These are phyloP conservation scores for Tetraodon nigroviridis DNA, from an alignment of 2,113 vertebrate species.

Conservation along the genomic window DNA sequence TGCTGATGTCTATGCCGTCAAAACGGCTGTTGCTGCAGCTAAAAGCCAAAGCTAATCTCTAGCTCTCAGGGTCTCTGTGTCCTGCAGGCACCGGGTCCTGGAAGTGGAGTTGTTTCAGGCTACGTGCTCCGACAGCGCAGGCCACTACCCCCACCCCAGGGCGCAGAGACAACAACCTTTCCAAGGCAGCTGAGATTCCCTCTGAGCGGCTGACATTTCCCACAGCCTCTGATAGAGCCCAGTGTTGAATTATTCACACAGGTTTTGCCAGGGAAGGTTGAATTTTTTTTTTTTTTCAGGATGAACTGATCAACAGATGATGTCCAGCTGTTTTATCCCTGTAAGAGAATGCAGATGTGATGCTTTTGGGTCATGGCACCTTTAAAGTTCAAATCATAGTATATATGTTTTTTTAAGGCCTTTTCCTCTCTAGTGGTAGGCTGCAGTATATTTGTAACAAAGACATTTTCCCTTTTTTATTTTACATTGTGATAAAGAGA, in stretches of 20 bases:
- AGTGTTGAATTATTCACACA: constrained; percentile 70
- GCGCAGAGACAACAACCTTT: constrained; percentile 51
- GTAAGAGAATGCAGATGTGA: constrained; percentile 46
- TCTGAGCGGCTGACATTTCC: constrained; percentile 68
- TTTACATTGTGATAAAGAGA: no score
- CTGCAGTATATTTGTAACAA: no score
- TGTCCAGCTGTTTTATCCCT: constrained; percentile 49
- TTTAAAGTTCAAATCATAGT: constrained; percentile 43
- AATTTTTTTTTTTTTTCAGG: constrained; percentile 49
- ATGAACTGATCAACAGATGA: constrained; percentile 45
- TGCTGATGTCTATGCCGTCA: background rate
- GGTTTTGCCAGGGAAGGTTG: constrained; percentile 57
- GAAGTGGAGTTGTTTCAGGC: constrained; percentile 35
- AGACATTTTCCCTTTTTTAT: no score
- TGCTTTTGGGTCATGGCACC: constrained; percentile 34
- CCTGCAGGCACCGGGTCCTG: constrained; percentile 30
- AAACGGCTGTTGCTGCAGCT: background rate
- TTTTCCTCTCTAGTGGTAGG: no score
- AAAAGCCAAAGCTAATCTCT: constrained; percentile 11
- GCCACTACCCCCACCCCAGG: constrained; percentile 50
- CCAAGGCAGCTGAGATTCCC: constrained; percentile 51
- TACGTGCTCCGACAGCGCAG: constrained; percentile 15
- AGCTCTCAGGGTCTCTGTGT: constrained; percentile 16
- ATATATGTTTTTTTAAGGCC: no score
- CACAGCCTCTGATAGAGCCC: constrained; percentile 63